Evolutionary conservation across 2,113 vertebrate species (phyloP).

Genomic region (Tenrec ecaudatus): DNA sequence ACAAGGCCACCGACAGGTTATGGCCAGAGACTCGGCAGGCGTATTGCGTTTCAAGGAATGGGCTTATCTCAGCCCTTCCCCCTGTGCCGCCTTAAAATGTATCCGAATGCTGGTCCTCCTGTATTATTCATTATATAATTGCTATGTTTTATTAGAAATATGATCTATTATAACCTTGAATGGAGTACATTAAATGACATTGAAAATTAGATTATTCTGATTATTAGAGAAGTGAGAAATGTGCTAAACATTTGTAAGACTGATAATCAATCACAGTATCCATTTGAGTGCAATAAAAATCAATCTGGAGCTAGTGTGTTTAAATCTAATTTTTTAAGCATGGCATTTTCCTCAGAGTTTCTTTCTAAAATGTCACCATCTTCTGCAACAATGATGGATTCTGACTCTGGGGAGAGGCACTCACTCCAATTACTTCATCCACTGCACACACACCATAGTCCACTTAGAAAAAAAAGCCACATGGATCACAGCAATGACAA

Average conservation of each 20-base stretch:
- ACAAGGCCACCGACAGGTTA: neutral
- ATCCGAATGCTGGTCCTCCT: conserved; percentile 76
- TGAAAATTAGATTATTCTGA: conserved; percentile 92
- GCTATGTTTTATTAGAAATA: conserved; percentile 88
- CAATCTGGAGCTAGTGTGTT: conserved; percentile 89
- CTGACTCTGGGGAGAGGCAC: conserved; percentile 87
- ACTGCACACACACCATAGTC: conserved; percentile 78
- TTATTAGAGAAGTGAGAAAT: conserved; percentile 90
- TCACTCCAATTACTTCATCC: conserved; percentile 87
- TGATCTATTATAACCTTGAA: conserved; percentile 89
- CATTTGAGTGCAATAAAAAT: conserved; percentile 90
- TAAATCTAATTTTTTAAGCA: conserved; percentile 93
- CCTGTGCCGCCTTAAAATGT: conserved; percentile 35
- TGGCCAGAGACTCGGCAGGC: neutral
- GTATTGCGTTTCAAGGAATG: neutral
- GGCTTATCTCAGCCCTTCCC: conserved; percentile 49
- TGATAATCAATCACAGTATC: conserved; percentile 89
- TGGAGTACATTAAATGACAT: conserved; percentile 87
- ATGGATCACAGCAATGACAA: conserved; percentile 83
- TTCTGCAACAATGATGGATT: conserved; percentile 90
- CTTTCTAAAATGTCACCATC: conserved; percentile 91
- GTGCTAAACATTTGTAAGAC: conserved; percentile 87
- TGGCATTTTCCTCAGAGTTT: conserved; percentile 91
- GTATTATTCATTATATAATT: conserved; percentile 88
- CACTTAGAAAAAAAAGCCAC: conserved; percentile 81